A percentile compares a stretch with the other conserved stretches of the same genome.
Evolutionary conservation across 1,140 invertebrate species (phyloP).

Genomic region (Drosophila persimilis): DNA sequence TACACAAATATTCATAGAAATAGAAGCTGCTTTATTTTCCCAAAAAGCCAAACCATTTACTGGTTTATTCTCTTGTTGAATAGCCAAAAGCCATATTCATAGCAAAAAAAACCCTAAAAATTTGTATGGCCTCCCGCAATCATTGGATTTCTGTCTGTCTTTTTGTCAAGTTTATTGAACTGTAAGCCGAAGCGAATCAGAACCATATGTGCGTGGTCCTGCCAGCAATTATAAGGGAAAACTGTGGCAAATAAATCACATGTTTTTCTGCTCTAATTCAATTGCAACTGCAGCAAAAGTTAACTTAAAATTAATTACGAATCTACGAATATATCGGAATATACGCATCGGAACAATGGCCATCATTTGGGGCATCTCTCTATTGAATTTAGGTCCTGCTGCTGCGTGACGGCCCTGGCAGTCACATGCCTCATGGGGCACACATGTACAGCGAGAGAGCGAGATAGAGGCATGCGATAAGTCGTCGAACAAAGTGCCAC

Average conservation of each 20-base stretch:
- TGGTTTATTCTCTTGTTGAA: too few relatives aligned
- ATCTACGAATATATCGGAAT: slow-evolving; percentile 6
- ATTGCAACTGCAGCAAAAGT: slow-evolving; percentile 21
- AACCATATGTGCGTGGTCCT: background rate
- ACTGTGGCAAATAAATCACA: background rate
- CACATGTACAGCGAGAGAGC: background rate
- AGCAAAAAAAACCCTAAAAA: too few relatives aligned
- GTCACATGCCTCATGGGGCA: slow-evolving; percentile 34
- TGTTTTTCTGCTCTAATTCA: background rate
- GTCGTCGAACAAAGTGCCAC: slow-evolving; percentile 17
- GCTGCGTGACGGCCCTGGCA: background rate
- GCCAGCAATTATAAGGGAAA: background rate
- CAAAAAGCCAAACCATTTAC: too few relatives aligned
- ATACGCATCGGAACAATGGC: slow-evolving; percentile 31
- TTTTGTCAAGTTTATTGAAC: slow-evolving; percentile 22
- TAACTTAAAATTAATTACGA: slow-evolving; percentile 23
- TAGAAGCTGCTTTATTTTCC: too few relatives aligned
- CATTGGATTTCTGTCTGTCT: background rate
- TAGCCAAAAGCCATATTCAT: too few relatives aligned
- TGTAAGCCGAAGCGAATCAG: background rate
- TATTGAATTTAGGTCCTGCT: slow-evolving; percentile 35
- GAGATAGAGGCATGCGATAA: slow-evolving; percentile 3
- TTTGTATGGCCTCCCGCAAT: too few relatives aligned
- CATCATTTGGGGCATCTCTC: slow-evolving; percentile 38
- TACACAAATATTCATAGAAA: too few relatives aligned